Evolutionary conservation across 2,797 vertebrate genomes (phyloP), one percentile per base, ranked within the genome.

Genomic region (Gastrophryne carolinensis): DNA sequence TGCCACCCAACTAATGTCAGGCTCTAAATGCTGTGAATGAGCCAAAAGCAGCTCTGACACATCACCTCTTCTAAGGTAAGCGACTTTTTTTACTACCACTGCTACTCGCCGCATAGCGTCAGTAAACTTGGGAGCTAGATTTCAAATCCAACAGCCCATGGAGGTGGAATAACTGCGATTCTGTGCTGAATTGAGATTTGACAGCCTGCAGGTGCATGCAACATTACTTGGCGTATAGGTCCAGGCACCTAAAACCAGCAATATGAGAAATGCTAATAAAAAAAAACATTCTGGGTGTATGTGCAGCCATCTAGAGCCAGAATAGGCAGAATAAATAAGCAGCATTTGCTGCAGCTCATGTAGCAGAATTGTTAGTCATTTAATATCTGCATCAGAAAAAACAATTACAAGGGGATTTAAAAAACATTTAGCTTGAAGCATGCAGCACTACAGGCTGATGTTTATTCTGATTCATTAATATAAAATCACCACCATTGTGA

Each of bases 171-270:
- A 50, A 19, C 23, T n/a, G 50, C 12, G 19, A 34, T 44, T 15
- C 19, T 65, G 26, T 76, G 74, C 74, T 70, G 74, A 26, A 10
- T 64, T 44, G 50, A 61, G 50, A 13, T 66, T 52, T 75, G 47
- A 7, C 67, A 70, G 58, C 70, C 63, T 70, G 74, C 74, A 77
- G 75, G 52, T 77, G 60, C 15, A n/a, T 17, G 50, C 19, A 21
- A 11, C 15, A 39, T 54, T 27, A 11, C 26, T 29, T 47, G 9
- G 29, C n/a, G 61, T 21, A 54, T 49, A 61, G 29, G 34, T 50
- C 5, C 19, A 17, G 58, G 15, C 39, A 41, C 32, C 13, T 17
- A 27, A n/a, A n/a, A n/a, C n/a, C n/a, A n/a, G n/a, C n/a, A n/a
- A n/a, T n/a, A n/a, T n/a, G n/a, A n/a, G n/a, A n/a, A n/a, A n/a